Percentiles rank a stretch among this genome's conserved stretches.
Evolutionary conservation across 2,888 invertebrate species (phyloP).

Genomic region (Drosophila falleni): DNA sequence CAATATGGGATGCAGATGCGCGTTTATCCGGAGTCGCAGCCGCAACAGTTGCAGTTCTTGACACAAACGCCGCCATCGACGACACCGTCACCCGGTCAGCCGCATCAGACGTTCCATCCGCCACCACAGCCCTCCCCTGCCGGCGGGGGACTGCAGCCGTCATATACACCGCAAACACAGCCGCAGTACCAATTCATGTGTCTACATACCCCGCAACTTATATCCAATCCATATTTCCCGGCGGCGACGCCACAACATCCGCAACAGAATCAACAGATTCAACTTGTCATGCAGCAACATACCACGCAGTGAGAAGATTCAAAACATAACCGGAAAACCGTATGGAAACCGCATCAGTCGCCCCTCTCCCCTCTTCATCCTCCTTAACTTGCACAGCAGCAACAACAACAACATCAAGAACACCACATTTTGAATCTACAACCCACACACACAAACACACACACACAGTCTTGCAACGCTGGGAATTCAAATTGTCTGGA

Average conservation of each 20-base stretch:
- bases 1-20: constrained; percentile 87
- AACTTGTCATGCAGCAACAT: constrained; percentile 85
- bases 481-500: constrained; percentile 11
- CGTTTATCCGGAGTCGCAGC: constrained; percentile 88
- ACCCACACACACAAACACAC: constrained; percentile 27
- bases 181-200: constrained; percentile 88
- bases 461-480: constrained; percentile 26
- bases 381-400: constrained; percentile 27
- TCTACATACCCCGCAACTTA: constrained; percentile 84
- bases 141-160: constrained; percentile 86
- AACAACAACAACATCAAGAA: constrained; percentile 1
- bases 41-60: constrained; percentile 87
- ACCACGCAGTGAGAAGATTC: constrained; percentile 80
- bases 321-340: background rate
- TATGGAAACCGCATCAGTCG: constrained; percentile 29
- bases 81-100: constrained; percentile 87
- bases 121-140: constrained; percentile 88
- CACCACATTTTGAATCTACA: constrained; percentile 26
- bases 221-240: constrained; percentile 83
- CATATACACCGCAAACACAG: constrained; percentile 83
- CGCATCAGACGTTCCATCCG: constrained; percentile 87
- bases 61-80: constrained; percentile 87
- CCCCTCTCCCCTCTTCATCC: background rate
- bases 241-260: constrained; percentile 83
- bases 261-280: constrained; percentile 84